Base-by-base conservation (phyloP, 2,888 invertebrate species). In the Gortyna flavago region DNA sequence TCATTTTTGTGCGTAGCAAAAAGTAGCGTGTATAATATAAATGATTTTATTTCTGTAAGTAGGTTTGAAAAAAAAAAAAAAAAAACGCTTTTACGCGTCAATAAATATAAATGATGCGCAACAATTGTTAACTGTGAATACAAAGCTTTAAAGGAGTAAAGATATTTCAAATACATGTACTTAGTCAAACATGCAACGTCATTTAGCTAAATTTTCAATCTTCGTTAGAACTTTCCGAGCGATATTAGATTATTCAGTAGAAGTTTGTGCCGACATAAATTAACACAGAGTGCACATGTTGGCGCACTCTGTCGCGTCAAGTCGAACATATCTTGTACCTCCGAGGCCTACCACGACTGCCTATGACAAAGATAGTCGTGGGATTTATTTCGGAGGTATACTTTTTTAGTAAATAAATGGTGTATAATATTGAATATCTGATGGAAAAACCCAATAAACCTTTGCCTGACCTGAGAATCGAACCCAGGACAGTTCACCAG, bases 301-400 rank as follows among this genome's bases (percentile, higher is more conserved):
- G 72, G 65, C 54, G 88, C 86, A 77, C 80, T 59, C 88, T 91
- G 91, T 91, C 91, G 91, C 91, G 89, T 93, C 91, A 85, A 87
- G 87, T 88, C 90, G 64, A 85, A 84, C 51, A 64, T 65, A 90
- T 91, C 16, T 74, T 94, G 51, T 94, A 5, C 93, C 93, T 93
- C 93, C 90, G 88, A 93, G 91, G 92, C 92, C 93, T 93, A 93
- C 93, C 93, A 91, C 77, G 80, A 69, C 70, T 81, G 77, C 85
- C 90, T 80, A 91, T 85, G 65, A 44, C 5, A 13, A 0, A 86
- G 88, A 83, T 84, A 87, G 80, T 80, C 82, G 87, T 89, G 93
- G 92, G 92, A 93, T 94, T 93, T 91, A 90, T 81, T 90, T 92
- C 89, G 89, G 92, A 92, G 92, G 91, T n/a, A 57, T 51, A 0